Conservation (phyloP, 2,113 vertebrate species). For the Gobiocypris rarus region DNA sequence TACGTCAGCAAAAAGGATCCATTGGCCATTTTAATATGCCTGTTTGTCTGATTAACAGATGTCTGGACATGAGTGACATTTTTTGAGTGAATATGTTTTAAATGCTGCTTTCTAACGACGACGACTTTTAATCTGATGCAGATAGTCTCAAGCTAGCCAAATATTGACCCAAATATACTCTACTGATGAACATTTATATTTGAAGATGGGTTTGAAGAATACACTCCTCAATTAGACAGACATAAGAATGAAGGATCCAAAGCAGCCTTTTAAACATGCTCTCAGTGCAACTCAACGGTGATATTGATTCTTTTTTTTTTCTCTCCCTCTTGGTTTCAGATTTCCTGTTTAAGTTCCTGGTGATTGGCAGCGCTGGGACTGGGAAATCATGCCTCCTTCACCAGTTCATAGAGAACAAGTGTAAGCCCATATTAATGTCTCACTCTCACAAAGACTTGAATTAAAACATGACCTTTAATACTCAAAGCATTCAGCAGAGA, state of each 20-base stretch:
- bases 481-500: neutral
- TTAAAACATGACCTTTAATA: slow-evolving; percentile 41
- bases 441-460: slow-evolving; percentile 7
- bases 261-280: neutral
- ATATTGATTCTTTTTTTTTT: slow-evolving; percentile 42
- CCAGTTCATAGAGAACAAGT: slow-evolving; percentile 95
- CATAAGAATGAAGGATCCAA: slow-evolving; percentile 25
- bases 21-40: too few relatives aligned
- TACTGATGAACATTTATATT: neutral
- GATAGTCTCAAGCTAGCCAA: neutral
- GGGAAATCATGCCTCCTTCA: slow-evolving; percentile 95
- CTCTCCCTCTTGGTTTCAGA: slow-evolving; percentile 74
- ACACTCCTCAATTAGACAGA: neutral
- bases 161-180: neutral
- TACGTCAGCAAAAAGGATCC: too few relatives aligned
- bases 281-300: neutral
- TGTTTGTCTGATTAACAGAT: too few relatives aligned
- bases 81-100: neutral
- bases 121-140: neutral
- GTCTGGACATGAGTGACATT: too few relatives aligned
- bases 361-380: slow-evolving; percentile 91
- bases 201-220: neutral
- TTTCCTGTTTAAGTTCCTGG: slow-evolving; percentile 96
- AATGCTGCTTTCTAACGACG: neutral
- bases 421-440: slow-evolving; percentile 72